A percentile compares a stretch with the other conserved stretches of the same genome.
phyloP scores from a whole-genome alignment of 2,888 invertebrate genomes.

The Sesamia inferens region DNA sequence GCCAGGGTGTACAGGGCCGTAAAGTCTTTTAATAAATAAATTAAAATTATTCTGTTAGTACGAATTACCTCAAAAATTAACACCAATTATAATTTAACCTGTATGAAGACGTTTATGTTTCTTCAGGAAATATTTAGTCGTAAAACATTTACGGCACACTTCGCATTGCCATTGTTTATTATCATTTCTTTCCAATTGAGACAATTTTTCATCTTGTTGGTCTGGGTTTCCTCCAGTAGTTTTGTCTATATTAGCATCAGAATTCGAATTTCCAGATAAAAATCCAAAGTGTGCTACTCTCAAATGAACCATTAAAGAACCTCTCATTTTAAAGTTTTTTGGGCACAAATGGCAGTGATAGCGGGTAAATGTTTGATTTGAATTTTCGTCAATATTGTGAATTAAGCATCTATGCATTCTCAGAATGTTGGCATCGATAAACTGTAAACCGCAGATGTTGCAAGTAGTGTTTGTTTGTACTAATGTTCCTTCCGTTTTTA shows the following conservation, averaged over 20 bases:
- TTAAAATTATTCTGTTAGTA: constrained; percentile 80
- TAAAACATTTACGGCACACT: constrained; percentile 95
- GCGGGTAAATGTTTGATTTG: constrained; percentile 80
- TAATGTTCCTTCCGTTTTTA: constrained; percentile 75
- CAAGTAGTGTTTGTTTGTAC: constrained; percentile 84
- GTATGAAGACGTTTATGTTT: constrained; percentile 96
- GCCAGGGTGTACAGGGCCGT: neutral
- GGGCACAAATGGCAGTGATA: constrained; percentile 94
- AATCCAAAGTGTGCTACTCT: constrained; percentile 94
- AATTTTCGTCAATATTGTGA: constrained; percentile 88
- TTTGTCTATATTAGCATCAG: constrained; percentile 61
- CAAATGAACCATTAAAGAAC: constrained; percentile 95
- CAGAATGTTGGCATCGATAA: constrained; percentile 92
- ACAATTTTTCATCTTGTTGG: constrained; percentile 68
- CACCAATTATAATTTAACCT: constrained; percentile 90
- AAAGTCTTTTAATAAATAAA: constrained; percentile 10
- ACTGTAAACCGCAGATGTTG: constrained; percentile 93
- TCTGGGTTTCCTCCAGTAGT: constrained; percentile 57
- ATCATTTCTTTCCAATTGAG: constrained; percentile 83
- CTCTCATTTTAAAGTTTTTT: constrained; percentile 95
- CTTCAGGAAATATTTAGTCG: constrained; percentile 96
- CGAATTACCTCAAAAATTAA: constrained; percentile 85
- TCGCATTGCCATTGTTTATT: constrained; percentile 96
- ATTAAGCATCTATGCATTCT: constrained; percentile 94
- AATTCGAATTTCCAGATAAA: constrained; percentile 72